A percentile compares a stretch with the other conserved stretches of the same genome.
These are phyloP conservation scores for Caenorhabditis brenneri DNA, from an alignment of 1,140 invertebrate genomes.

Conservation along the genomic window DNA sequence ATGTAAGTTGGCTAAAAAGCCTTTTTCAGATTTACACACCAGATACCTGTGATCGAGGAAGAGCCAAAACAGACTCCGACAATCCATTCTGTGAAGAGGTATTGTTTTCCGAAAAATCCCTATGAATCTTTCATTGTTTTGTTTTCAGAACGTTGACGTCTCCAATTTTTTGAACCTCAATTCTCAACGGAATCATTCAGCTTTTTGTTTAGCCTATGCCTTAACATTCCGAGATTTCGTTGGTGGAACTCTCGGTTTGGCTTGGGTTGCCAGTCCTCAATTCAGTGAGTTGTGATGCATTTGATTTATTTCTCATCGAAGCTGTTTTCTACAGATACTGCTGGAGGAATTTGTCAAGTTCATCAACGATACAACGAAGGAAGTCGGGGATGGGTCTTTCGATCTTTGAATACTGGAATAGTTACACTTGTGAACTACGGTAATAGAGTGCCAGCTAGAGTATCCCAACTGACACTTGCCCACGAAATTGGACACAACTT, in stretches of 20 bases:
- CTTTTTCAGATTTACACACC: constrained; percentile 73
- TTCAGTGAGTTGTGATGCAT: constrained; percentile 55
- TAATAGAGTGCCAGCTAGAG: constrained; percentile 90
- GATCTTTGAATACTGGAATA: constrained; percentile 96
- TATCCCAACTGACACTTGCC: constrained; percentile 94
- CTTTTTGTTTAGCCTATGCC: constrained; percentile 97
- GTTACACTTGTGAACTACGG: constrained; percentile 99
- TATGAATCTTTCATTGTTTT: background rate
- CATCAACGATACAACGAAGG: constrained; percentile 96
- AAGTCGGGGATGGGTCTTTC: constrained; percentile 87
- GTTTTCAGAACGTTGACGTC: constrained; percentile 92
- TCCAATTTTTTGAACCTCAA: constrained; percentile 98
- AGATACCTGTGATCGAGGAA: constrained; percentile 68
- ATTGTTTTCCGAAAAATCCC: background rate
- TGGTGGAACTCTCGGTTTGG: constrained; percentile 91
- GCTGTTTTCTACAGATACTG: constrained; percentile 78
- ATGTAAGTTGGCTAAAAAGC: background rate
- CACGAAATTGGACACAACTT: constrained; percentile 99
- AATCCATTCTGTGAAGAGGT: constrained; percentile 96
- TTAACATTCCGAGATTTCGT: constrained; percentile 95
- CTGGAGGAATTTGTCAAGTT: constrained; percentile 97
- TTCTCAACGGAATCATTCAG: constrained; percentile 92
- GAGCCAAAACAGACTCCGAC: constrained; percentile 49
- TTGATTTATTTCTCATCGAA: constrained; percentile 75
- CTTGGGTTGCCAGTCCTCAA: constrained; percentile 92